A percentile compares a stretch with the other conserved stretches of the same genome.
Conservation (phyloP, 2,113 vertebrate genomes). For the Toxotes jaculatrix region DNA sequence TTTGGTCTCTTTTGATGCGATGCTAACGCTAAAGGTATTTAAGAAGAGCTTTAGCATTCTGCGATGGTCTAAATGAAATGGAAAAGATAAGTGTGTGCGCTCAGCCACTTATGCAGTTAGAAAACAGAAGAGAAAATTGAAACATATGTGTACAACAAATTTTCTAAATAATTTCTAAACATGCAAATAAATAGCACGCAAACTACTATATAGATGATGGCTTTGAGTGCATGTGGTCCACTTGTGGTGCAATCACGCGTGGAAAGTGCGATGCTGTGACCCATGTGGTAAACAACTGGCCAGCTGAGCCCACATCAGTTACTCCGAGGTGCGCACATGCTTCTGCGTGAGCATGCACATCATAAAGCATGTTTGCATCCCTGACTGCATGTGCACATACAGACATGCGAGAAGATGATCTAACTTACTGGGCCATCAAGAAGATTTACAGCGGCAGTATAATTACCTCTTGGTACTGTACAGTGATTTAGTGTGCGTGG, state of each 20-base stretch:
- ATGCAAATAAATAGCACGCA: background rate
- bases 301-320: constrained; percentile 67
- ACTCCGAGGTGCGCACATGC: constrained; percentile 8
- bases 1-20: background rate
- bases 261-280: background rate
- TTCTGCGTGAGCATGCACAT: constrained; percentile 29
- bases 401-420: constrained; percentile 50
- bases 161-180: background rate
- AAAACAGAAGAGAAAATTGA: background rate
- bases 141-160: background rate
- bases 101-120: background rate
- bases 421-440: constrained; percentile 42
- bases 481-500: constrained; percentile 51
- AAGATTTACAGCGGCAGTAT: constrained; percentile 62
- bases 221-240: constrained; percentile 27
- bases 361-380: constrained; percentile 53
- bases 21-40: background rate
- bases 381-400: background rate
- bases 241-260: constrained; percentile 10
- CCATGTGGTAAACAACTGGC: constrained; percentile 53
- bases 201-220: background rate
- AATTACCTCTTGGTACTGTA: constrained; percentile 69
- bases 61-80: background rate
- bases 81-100: background rate
- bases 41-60: background rate